These are phyloP conservation scores for Prietella phreatophila DNA, from an alignment of 2,113 vertebrate genomes.

Conservation along the genomic window DNA sequence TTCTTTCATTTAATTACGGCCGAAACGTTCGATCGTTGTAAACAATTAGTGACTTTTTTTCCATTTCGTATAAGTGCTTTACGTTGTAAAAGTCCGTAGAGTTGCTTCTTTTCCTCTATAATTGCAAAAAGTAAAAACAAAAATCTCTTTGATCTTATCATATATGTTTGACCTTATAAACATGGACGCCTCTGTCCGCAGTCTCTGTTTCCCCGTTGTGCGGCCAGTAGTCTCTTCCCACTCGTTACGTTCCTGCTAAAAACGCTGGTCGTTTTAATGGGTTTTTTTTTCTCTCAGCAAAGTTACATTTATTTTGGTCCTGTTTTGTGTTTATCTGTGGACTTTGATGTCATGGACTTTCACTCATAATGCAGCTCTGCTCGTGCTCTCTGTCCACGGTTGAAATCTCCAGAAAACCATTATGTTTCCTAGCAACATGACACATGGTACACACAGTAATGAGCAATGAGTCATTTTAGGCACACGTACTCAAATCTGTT, in stretches of 20 bases:
- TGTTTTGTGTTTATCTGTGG: not conserved
- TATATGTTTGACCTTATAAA: not conserved
- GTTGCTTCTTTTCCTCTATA: not conserved
- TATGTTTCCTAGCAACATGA: constrained; percentile 10
- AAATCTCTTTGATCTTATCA: not conserved
- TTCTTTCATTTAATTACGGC: not conserved
- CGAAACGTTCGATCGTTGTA: not conserved
- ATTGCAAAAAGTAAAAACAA: not conserved
- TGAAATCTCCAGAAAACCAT: constrained; percentile 12
- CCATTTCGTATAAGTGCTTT: too few relatives aligned
- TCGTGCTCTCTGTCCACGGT: not conserved
- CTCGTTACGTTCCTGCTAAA: not conserved
- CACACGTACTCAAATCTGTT: not conserved
- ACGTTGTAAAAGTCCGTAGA: too few relatives aligned
- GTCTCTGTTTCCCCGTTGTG: not conserved
- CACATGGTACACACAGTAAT: not conserved
- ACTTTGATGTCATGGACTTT: not conserved
- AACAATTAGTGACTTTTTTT: not conserved
- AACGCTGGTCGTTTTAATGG: not conserved
- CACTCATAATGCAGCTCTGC: constrained; percentile 10
- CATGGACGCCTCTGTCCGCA: not conserved
- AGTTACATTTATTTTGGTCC: not conserved
- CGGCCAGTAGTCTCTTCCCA: not conserved
- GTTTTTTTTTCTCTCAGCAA: too few relatives aligned
- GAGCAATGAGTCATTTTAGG: not conserved